Evolutionary conservation across 1,140 invertebrate species (phyloP).

Genomic region (Orchestia grillus): DNA sequence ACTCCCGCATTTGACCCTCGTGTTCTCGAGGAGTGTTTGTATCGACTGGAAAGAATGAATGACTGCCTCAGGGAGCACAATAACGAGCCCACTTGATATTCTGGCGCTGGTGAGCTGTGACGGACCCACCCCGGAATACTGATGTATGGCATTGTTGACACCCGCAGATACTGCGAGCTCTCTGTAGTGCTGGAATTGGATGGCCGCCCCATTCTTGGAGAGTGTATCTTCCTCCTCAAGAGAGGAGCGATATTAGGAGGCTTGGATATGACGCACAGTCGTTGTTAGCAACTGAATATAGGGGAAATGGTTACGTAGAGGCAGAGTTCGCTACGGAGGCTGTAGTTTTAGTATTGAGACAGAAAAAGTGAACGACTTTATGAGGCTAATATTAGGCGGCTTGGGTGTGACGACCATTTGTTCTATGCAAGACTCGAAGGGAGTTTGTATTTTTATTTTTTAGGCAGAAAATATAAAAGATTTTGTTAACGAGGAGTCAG

Average conservation of each 20-base stretch:
- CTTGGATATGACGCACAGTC: not conserved
- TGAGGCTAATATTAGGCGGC: not conserved
- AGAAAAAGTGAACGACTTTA: not conserved
- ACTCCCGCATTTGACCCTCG: not conserved
- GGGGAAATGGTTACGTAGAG: not conserved
- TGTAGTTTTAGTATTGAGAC: not conserved
- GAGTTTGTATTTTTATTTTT: too few species aligned
- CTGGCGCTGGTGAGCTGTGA: not conserved
- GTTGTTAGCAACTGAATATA: not conserved
- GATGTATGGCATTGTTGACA: constrained; percentile 35
- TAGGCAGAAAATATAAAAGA: too few species aligned
- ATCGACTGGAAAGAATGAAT: not conserved
- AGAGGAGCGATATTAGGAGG: not conserved
- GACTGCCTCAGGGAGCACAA: not conserved
- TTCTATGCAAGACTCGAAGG: too few species aligned
- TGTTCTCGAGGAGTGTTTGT: not conserved
- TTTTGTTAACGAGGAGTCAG: not conserved
- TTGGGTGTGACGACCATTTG: too few species aligned
- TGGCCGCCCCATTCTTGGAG: not conserved
- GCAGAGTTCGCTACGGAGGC: not conserved
- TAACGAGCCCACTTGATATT: not conserved
- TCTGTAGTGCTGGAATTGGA: not conserved
- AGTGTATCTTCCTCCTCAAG: not conserved
- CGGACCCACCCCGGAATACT: constrained; percentile 14
- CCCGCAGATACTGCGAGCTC: not conserved